phyloP scores from a whole-genome alignment of 2,797 vertebrate species.

The Limosa lapponica region DNA sequence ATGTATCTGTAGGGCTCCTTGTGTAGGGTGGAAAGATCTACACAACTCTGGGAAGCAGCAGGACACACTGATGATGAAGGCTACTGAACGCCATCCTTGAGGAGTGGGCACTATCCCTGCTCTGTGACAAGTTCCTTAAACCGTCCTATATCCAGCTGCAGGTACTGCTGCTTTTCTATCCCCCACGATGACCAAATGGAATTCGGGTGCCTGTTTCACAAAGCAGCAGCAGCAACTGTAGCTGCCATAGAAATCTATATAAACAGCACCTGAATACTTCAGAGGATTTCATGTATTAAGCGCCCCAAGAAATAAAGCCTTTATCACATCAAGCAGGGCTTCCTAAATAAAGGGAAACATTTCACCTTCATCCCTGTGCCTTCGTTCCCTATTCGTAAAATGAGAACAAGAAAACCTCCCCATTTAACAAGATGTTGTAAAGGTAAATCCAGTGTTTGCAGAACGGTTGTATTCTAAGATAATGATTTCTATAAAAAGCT shows the following conservation, averaged over 20 bases:
- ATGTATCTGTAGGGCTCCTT: background rate
- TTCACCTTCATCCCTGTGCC: background rate
- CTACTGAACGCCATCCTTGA: background rate
- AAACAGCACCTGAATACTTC: background rate
- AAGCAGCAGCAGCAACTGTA: background rate
- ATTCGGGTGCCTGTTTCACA: background rate
- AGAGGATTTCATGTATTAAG: background rate
- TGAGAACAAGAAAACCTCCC: background rate
- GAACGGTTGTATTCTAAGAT: background rate
- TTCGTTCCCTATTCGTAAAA: background rate
- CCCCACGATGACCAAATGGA: background rate
- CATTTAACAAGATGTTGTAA: background rate
- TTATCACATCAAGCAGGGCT: background rate
- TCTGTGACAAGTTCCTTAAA: background rate
- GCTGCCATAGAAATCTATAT: background rate
- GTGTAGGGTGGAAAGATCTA: background rate
- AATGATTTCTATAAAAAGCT: background rate
- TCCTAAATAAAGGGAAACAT: background rate
- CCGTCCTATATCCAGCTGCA: background rate
- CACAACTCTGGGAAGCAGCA: background rate
- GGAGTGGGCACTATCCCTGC: background rate
- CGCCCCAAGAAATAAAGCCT: background rate
- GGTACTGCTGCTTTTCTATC: background rate
- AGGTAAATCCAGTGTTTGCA: background rate
- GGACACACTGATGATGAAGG: background rate